phyloP scores from a whole-genome alignment of 2,797 vertebrate genomes.

The Onychomys leucogaster region DNA sequence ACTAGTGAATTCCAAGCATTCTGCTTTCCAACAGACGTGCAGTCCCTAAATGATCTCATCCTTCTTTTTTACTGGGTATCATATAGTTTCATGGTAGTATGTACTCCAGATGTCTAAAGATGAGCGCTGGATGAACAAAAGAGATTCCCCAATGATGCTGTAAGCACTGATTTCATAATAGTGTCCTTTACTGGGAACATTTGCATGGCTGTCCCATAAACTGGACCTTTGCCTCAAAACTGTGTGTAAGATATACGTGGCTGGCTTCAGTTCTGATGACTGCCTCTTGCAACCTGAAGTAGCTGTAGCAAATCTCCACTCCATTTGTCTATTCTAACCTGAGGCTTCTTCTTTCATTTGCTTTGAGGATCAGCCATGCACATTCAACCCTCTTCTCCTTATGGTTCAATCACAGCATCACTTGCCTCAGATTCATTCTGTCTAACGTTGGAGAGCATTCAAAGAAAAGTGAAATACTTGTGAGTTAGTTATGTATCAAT shows the following conservation, averaged over 20 bases:
- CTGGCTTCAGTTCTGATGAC: not conserved
- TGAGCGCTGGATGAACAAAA: not conserved
- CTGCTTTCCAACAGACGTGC: not conserved
- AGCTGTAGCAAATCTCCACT: not conserved
- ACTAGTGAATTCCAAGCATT: not conserved
- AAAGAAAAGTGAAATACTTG: not conserved
- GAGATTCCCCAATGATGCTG: rapidly evolving
- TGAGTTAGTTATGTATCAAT: not conserved
- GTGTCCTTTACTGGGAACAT: not conserved
- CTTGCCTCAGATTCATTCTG: not conserved
- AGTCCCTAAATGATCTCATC: not conserved
- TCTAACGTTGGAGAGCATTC: not conserved
- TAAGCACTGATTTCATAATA: not conserved
- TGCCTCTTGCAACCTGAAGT: not conserved
- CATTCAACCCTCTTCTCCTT: not conserved
- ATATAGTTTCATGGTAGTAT: not conserved
- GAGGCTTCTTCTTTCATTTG: not conserved
- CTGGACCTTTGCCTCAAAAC: not conserved
- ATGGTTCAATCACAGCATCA: too few species aligned
- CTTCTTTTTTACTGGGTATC: not conserved
- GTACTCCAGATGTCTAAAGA: not conserved
- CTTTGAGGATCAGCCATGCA: not conserved
- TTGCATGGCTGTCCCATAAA: not conserved
- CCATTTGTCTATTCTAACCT: not conserved
- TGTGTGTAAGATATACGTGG: rapidly evolving